Evolutionary conservation across 1,140 invertebrate genomes (phyloP), one percentile per base, ranked within the genome.

Genomic region (Leptopilina clavipes): DNA sequence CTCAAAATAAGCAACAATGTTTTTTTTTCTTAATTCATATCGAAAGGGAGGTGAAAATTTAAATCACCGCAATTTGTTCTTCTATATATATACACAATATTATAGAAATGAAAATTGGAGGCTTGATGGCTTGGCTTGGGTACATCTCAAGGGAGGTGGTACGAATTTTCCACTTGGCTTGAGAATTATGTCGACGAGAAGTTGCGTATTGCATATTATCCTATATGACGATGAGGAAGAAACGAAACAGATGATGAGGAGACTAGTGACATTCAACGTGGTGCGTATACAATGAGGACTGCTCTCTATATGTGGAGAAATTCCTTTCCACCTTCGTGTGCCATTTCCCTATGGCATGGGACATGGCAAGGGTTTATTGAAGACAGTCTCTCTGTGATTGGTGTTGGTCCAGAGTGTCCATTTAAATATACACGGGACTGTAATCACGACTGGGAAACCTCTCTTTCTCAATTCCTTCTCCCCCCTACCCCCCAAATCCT

Each of bases 401-500:
- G 89, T 89, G 88, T 87, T 85, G 87, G 85, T 88, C n/a, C 82
- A 75, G 83, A 84, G 83, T 89, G 89, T 89, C 89, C 89, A 90
- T 90, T 91, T 90, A 89, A 90, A 90, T 91, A n/a, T n/a, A 89
- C 86, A 87, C 87, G 87, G 80, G 73, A 85, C 88, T 87, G 87
- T 90, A 90, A 90, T 90, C 89, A 90, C 88, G 86, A 86, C 87
- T 79, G 77, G 77, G 79, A 80, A 81, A 74, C 70, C 74, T 75
- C 73, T 81, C 75, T 77, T 77, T 76, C 76, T 82, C 84, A 78
- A 81, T 83, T 77, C 70, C 80, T 86, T 82, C 84, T 85, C 82
- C 83, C 81, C 85, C 81, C 79, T 81, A n/a, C n/a, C n/a, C n/a
- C n/a, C n/a, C n/a, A n/a, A n/a, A n/a, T n/a, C n/a, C n/a, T n/a